A percentile compares a stretch with the other conserved stretches of the same genome.
phyloP scores from a whole-genome alignment of 2,888 invertebrate species.

The Suillia variegata region DNA sequence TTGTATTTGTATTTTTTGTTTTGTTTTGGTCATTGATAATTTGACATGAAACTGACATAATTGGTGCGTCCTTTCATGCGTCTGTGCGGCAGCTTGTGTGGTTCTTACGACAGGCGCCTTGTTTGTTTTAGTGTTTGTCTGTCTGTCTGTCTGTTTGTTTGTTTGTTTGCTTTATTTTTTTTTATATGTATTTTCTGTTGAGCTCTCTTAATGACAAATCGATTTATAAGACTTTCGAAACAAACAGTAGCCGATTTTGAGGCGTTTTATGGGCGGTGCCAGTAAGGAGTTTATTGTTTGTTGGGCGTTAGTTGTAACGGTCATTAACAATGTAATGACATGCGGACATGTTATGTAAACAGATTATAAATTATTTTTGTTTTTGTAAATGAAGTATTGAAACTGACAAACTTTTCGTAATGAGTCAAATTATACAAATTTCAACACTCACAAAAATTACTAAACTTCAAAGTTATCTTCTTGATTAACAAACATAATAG shows the following conservation, averaged over 20 bases:
- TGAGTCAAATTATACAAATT: no score
- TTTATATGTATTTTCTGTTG: background rate
- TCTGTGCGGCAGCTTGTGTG: background rate
- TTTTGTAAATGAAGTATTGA: background rate
- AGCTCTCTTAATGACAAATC: constrained; percentile 25
- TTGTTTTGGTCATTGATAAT: no score
- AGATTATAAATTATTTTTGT: background rate
- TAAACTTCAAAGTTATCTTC: no score
- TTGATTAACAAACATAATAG: no score
- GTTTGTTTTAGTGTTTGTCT: no score
- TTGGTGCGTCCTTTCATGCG: constrained; percentile 16
- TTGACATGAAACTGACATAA: constrained; percentile 42
- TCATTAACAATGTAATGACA: no score
- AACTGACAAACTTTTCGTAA: no score
- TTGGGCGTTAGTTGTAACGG: background rate
- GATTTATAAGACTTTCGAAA: constrained; percentile 24
- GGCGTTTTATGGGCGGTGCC: constrained; percentile 18
- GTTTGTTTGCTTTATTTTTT: background rate
- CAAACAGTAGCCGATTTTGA: constrained; percentile 19
- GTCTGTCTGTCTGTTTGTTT: no score
- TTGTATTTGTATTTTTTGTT: no score
- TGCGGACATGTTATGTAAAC: background rate
- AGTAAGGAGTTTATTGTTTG: background rate
- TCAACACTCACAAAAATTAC: no score
- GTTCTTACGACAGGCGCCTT: no score